Conservation (phyloP, 2,888 invertebrate genomes). For the Lycocerus yunnanus region DNA sequence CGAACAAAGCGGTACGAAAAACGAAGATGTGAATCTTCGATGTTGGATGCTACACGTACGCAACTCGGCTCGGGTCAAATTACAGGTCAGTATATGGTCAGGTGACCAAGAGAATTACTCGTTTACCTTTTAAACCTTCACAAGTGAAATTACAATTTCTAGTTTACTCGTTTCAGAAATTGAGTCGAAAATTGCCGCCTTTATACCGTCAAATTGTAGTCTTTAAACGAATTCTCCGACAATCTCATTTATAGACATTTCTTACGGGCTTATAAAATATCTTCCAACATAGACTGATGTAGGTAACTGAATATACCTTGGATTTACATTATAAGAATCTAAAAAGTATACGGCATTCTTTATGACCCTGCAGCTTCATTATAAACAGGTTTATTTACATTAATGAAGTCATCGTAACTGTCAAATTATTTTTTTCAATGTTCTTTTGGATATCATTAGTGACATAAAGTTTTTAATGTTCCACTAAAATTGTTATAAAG, state of each 20-base stretch:
- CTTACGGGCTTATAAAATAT: not conserved
- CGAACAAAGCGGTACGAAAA: conserved; percentile 14
- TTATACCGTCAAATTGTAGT: conserved; percentile 14
- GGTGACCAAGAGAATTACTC: conserved; percentile 27
- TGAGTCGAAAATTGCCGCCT: conserved; percentile 24
- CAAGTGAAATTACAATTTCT: conserved; percentile 24
- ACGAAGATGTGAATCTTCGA: conserved; percentile 18
- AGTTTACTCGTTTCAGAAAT: conserved; percentile 21
- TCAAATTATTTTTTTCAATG: conserved; percentile 18
- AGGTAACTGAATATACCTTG: conserved; percentile 1
- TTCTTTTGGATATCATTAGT: conserved; percentile 10
- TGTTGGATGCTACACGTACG: conserved; percentile 27
- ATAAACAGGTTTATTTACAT: conserved; percentile 27
- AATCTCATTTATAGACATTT: conserved; percentile 2
- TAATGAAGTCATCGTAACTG: conserved; percentile 29
- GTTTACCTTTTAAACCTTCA: conserved; percentile 26
- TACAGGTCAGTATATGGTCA: conserved; percentile 31
- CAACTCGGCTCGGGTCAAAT: conserved; percentile 31
- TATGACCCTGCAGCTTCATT: conserved; percentile 20
- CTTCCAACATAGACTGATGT: not conserved
- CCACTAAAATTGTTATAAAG: conserved; percentile 12
- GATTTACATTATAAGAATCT: conserved; percentile 3
- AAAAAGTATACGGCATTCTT: conserved; percentile 8
- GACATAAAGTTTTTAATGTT: conserved; percentile 17
- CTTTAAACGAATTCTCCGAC: conserved; percentile 7